Base-by-base conservation (phyloP, 2,797 vertebrate genomes). In the Chlorospingus semifuscus region DNA sequence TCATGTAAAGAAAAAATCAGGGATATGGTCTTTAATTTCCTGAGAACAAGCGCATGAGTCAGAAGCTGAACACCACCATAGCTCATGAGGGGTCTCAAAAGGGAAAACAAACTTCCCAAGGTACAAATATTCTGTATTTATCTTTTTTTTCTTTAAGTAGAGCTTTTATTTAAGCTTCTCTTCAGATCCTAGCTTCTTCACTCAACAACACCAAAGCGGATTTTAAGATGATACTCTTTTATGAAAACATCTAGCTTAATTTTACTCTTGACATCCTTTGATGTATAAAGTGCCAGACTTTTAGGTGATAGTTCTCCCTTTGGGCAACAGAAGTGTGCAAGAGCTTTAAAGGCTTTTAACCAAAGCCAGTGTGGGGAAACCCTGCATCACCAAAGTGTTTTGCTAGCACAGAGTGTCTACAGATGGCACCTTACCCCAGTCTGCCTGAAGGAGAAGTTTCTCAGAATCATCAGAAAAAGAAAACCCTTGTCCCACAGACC, bases 191-290 rank as follows among this genome's bases (percentile, higher is more conserved):
- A 56, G 17, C 68, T 93, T 88, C 55, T 76, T 91, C 55, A 42
- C n/a, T 91, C 68, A 81, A 77, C 66, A 85, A 12, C 89, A 86
- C 83, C 5, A 4, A 70, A 63, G 71, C 37, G 46, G 55, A 52
- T 88, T 96, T 95, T 89, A 87, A 82, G 49, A 53, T 90, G 13
- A 82, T 89, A 60, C 12, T 71, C 21, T 66, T 80, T 78, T 63
- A 85, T 91, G 60, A 94, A 94, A 95, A 75, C 50, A 29, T 53
- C 46, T 87, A 78, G 16, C 36, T 75, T 95, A 94, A 90, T 88
- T 88, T 95, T 75, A 77, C 46, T 79, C 61, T 69, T 71, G 64
- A 9, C 30, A 41, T 60, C 39, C 61, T 95, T 82, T 95, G 81
- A 92, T 88, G 60, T 87, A 57, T 78, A 68, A 96, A 93, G 72